Percentiles rank a stretch among this genome's conserved stretches.
These are phyloP conservation scores for Vicugna pacos DNA, from an alignment of 2,113 vertebrate genomes.

Conservation along the genomic window DNA sequence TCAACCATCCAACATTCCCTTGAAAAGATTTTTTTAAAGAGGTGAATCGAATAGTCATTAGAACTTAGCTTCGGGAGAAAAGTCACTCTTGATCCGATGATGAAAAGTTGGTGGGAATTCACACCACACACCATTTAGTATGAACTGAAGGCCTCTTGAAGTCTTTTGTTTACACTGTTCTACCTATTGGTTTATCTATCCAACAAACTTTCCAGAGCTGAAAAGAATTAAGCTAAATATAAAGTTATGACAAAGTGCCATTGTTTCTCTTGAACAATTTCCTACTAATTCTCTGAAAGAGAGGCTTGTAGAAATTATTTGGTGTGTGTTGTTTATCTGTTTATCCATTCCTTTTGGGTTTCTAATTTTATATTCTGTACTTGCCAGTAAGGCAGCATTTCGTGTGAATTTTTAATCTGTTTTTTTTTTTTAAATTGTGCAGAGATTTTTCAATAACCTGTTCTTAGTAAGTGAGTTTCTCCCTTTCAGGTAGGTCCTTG, in stretches of 20 bases:
- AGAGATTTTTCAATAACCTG: constrained; percentile 80
- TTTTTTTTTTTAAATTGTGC: constrained; percentile 43
- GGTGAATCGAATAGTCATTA: background rate
- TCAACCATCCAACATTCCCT: background rate
- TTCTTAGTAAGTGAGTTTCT: constrained; percentile 73
- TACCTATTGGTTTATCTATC: background rate
- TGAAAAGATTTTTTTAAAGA: background rate
- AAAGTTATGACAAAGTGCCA: background rate
- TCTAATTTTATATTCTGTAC: constrained; percentile 47
- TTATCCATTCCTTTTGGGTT: constrained; percentile 52
- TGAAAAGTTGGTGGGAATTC: background rate
- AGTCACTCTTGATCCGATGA: background rate
- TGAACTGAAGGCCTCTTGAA: background rate
- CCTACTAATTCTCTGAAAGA: background rate
- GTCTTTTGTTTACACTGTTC: background rate
- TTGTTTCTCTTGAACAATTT: constrained; percentile 7
- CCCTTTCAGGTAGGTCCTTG: constrained; percentile 51
- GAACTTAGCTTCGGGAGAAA: background rate
- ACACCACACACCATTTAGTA: background rate
- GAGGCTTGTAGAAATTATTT: constrained; percentile 29
- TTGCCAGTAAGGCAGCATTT: constrained; percentile 57
- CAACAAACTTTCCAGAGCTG: background rate
- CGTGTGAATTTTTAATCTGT: constrained; percentile 66
- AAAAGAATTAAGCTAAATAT: background rate
- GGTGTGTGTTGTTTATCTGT: background rate